These are phyloP conservation scores for Periplaneta americana DNA, from an alignment of 1,140 invertebrate genomes.

Conservation along the genomic window DNA sequence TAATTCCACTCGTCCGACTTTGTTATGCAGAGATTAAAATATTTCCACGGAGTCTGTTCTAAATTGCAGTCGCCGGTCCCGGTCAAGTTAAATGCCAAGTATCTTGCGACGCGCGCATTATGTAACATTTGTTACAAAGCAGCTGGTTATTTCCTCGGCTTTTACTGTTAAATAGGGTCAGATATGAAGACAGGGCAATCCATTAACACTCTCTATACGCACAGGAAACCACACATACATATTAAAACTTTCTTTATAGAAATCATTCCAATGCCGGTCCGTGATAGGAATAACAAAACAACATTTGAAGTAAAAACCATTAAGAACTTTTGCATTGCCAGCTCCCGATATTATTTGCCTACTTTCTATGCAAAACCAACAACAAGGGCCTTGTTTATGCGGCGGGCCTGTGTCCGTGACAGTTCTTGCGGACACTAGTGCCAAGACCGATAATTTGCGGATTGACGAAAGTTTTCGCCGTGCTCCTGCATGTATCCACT, in stretches of 20 bases:
- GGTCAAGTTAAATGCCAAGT: neutral
- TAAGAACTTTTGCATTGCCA: neutral
- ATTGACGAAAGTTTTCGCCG: constrained; percentile 11
- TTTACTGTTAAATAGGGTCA: neutral
- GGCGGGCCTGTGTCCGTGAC: constrained; percentile 3
- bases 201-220: neutral
- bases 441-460: constrained; percentile 15
- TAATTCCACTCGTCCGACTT: no score
- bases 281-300: neutral
- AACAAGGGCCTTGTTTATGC: constrained; percentile 9
- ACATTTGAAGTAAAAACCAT: neutral
- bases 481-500: constrained; percentile 12
- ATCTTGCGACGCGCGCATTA: neutral
- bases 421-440: constrained; percentile 3
- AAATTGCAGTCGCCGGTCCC: no score
- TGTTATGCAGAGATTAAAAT: no score
- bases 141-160: neutral
- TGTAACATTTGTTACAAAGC: neutral
- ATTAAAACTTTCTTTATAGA: neutral
- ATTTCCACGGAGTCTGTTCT: no score
- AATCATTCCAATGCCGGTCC: neutral
- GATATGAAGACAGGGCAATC: neutral
- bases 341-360: constrained; percentile 5
- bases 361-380: neutral
- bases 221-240: neutral